Conservation (phyloP, 2,113 vertebrate genomes). For the Eclectus roratus region DNA sequence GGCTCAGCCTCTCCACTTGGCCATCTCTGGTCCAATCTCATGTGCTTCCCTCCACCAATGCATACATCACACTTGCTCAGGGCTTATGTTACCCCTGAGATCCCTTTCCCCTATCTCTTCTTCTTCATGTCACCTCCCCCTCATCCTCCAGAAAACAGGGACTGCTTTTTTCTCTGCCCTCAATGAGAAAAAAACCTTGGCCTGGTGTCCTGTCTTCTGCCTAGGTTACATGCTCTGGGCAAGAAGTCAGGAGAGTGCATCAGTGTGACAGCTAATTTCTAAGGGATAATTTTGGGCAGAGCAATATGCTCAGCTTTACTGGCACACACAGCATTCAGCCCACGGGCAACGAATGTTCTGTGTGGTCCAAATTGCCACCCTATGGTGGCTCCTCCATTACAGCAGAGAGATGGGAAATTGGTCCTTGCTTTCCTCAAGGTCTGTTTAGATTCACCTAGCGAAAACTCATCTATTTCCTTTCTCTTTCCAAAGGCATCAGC, state of each 20-base stretch:
- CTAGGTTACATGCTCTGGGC: not conserved
- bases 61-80: not conserved
- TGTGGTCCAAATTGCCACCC: not conserved
- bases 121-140: not conserved
- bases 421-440: not conserved
- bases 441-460: not conserved
- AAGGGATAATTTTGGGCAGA: not conserved
- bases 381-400: fast-evolving
- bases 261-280: not conserved
- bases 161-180: not conserved
- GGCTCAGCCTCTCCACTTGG: not conserved
- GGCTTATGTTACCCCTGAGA: not conserved
- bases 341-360: fast-evolving
- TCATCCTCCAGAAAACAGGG: not conserved
- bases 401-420: not conserved
- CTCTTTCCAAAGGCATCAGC: not conserved
- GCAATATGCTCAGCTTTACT: not conserved
- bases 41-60: not conserved
- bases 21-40: not conserved
- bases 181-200: not conserved
- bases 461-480: not conserved
- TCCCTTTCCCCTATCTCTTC: not conserved
- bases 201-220: not conserved
- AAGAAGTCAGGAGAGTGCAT: not conserved
- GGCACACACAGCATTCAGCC: fast-evolving